Conservation (phyloP, 2,797 vertebrate genomes). For the Sparidentex hasta region DNA sequence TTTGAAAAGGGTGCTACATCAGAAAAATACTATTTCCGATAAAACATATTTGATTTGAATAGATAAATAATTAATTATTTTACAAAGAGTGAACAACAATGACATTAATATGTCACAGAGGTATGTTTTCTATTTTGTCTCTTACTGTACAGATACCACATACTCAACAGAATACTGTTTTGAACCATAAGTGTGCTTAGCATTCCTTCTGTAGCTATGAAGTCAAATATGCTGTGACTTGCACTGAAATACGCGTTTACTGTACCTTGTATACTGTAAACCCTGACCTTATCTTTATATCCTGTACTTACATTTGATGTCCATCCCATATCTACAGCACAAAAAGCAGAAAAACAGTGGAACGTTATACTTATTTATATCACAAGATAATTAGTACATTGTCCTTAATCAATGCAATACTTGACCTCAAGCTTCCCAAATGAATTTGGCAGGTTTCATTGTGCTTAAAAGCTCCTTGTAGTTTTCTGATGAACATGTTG, state of each 20-base stretch:
- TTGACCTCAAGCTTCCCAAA: constrained; percentile 12
- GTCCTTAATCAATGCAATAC: constrained; percentile 23
- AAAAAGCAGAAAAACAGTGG: constrained; percentile 19
- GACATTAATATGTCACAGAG: constrained; percentile 65
- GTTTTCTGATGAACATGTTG: constrained; percentile 5
- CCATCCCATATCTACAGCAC: constrained; percentile 56
- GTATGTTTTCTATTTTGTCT: constrained; percentile 76
- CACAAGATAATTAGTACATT: constrained; percentile 6
- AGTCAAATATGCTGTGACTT: constrained; percentile 80
- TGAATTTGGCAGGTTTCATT: constrained; percentile 23
- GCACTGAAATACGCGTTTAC: constrained; percentile 79
- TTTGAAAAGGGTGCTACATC: constrained; percentile 77
- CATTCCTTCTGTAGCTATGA: constrained; percentile 82
- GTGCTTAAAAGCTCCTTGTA: constrained; percentile 1
- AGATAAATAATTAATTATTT: constrained; percentile 66
- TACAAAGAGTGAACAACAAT: constrained; percentile 61
- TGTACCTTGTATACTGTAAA: constrained; percentile 64
- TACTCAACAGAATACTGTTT: constrained; percentile 79
- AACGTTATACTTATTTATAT: constrained; percentile 23
- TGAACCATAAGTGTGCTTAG: constrained; percentile 89
- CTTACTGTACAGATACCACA: constrained; percentile 72
- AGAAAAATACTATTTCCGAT: constrained; percentile 65
- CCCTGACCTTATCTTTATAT: constrained; percentile 57
- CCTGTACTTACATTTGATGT: constrained; percentile 34
- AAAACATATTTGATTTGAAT: constrained; percentile 60